Conservation (phyloP, 2,113 vertebrate species). For the Eptatretus burgeri region DNA sequence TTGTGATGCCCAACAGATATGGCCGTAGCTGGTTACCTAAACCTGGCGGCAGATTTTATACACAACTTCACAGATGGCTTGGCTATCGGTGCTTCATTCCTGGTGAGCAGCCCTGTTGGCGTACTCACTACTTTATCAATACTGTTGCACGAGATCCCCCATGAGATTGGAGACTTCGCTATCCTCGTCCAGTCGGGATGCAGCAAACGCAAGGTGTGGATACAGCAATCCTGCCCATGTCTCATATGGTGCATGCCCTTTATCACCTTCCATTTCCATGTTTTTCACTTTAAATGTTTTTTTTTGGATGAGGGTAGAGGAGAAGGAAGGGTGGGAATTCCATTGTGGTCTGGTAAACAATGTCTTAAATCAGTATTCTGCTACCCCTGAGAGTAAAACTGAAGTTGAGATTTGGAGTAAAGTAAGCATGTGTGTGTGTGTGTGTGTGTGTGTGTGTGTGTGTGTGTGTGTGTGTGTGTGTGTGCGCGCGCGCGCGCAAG, state of each 20-base stretch:
- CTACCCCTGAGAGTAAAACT: too few relatives aligned
- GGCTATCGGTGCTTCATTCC: slow-evolving; percentile 57
- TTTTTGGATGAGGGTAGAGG: background rate
- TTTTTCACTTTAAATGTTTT: background rate
- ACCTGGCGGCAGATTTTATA: slow-evolving; percentile 54
- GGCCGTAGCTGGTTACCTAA: slow-evolving; percentile 49
- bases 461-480: too few relatives aligned
- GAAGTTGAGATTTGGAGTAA: too few relatives aligned
- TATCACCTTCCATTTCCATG: too few relatives aligned
- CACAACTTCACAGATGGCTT: slow-evolving; percentile 66
- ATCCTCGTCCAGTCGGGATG: slow-evolving; percentile 65
- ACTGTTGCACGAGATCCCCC: slow-evolving; percentile 56
- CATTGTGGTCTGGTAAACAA: background rate
- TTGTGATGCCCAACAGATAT: slow-evolving; percentile 20
- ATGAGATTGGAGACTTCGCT: slow-evolving; percentile 72
- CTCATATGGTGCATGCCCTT: too few relatives aligned
- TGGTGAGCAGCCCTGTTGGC: slow-evolving; percentile 31
- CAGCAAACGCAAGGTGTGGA: slow-evolving; percentile 45
- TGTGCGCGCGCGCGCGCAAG: too few relatives aligned
- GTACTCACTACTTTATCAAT: slow-evolving; percentile 50
- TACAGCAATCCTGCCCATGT: background rate
- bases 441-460: too few relatives aligned
- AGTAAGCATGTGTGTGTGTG: too few relatives aligned
- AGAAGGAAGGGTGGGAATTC: background rate
- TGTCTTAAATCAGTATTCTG: too few relatives aligned